Base-by-base conservation (phyloP, 2,797 vertebrate genomes). In the Phyllotis vaccarum region DNA sequence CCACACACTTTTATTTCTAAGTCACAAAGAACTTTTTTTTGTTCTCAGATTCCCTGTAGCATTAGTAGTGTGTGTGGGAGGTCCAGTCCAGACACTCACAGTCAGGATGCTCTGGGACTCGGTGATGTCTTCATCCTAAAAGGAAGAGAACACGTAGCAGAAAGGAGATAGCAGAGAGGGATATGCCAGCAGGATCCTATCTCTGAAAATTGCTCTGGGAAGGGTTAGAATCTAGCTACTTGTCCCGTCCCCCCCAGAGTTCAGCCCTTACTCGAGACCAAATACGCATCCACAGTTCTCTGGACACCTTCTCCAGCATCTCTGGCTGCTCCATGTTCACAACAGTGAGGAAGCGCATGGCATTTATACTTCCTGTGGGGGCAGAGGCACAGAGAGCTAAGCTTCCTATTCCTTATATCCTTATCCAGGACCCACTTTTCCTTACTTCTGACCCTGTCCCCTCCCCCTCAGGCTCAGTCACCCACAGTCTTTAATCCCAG, bases 271-370 rank as follows among this genome's bases (percentile, higher is more conserved):
- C 98, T 97, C 98, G 98, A 72, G 98, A 98, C 99, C 99, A 99
- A 98, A 99, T 97, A 0, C 99, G 98, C 94, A 97, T 98, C 99
- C 99, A 99, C 66, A 99, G 98, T 97, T 99, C 99, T 89, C 99
- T 98, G n/a, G 99, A 99, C 89, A 99, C 98, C 52, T 97, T 96
- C 98, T 99, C 99, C 97, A 99, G 46, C 95, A 98, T 96, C 93
- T 68, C 95, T 10, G 97, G 98, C 92, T 96, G 97, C 92, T 91
- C 95, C 98, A 98, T 98, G 95, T 95, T 98, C 58, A 99, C 93
- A 0, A 99, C 99, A 0, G 99, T 98, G 97, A 99, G 96, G 94
- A 99, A 99, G 43, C 99, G 98, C 99, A 99, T 99, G 3, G 99
- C 99, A 2, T 95, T 13, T 91, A 99, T 92, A 40, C 96, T 98